phyloP scores from a whole-genome alignment of 1,140 invertebrate species.

The Cotesia glomerata region DNA sequence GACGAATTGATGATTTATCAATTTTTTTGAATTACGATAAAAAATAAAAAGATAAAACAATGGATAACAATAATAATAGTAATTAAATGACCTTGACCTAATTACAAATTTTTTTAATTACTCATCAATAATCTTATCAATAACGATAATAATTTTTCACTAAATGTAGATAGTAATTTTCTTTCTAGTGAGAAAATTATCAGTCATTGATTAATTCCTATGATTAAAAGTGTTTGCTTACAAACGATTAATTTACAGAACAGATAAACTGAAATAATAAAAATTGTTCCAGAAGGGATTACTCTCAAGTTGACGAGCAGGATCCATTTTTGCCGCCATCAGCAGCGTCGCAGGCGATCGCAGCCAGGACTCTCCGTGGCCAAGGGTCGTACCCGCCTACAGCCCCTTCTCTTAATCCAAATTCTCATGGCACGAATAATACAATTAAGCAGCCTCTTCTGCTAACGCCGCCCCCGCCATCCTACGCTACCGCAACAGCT shows the following conservation, averaged over 20 bases:
- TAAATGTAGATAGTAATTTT: too few species aligned
- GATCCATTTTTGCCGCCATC: slow-evolving; percentile 74
- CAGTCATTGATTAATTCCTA: too few species aligned
- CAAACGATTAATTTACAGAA: too few species aligned
- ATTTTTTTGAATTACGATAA: too few species aligned
- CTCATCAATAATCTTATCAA: background rate
- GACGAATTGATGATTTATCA: too few species aligned
- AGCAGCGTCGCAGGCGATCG: slow-evolving; percentile 70
- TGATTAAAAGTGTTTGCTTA: too few species aligned
- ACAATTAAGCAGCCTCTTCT: slow-evolving; percentile 65
- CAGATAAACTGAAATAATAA: background rate
- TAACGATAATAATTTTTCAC: background rate
- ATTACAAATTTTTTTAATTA: too few species aligned
- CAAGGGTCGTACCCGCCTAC: slow-evolving; percentile 70
- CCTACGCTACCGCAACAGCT: slow-evolving; percentile 66
- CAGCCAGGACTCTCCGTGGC: slow-evolving; percentile 69
- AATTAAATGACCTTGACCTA: too few species aligned
- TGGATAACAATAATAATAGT: too few species aligned
- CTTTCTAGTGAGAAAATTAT: too few species aligned
- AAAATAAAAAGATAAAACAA: too few species aligned
- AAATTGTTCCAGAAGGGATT: slow-evolving; percentile 70
- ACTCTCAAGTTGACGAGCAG: slow-evolving; percentile 75
- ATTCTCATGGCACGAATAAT: slow-evolving; percentile 64
- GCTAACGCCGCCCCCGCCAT: slow-evolving; percentile 63
- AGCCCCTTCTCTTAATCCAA: slow-evolving; percentile 63